Evolutionary conservation across 1,140 invertebrate species (phyloP).

Genomic region (Drosophila sucinea): DNA sequence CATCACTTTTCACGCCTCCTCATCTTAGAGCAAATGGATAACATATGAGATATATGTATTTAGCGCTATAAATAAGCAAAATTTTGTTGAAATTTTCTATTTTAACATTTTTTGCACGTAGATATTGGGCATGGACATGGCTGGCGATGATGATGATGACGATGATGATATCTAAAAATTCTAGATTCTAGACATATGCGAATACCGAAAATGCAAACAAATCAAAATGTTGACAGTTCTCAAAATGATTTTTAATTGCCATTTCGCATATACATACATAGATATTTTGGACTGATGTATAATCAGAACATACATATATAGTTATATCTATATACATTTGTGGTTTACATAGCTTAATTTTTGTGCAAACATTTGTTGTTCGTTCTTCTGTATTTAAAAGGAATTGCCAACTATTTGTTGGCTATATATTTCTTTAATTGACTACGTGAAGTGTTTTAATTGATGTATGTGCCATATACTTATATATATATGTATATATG

Average conservation of each 20-base stretch:
- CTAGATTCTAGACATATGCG: slow-evolving; percentile 58
- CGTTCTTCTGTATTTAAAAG: slow-evolving; percentile 23
- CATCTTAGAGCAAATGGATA: slow-evolving; percentile 39
- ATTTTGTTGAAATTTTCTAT: slow-evolving; percentile 48
- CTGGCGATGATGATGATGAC: not conserved
- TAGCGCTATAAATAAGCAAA: slow-evolving; percentile 54
- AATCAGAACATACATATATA: slow-evolving; percentile 24
- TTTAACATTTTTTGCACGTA: slow-evolving; percentile 73
- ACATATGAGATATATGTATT: slow-evolving; percentile 46
- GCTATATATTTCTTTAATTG: slow-evolving; percentile 47
- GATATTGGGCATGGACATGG: slow-evolving; percentile 30
- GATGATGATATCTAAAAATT: slow-evolving; percentile 39
- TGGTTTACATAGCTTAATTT: slow-evolving; percentile 70
- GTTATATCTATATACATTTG: slow-evolving; percentile 21
- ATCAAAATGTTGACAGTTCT: slow-evolving; percentile 67
- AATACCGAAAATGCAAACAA: slow-evolving; percentile 66
- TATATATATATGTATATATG: not conserved
- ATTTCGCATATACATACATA: slow-evolving; percentile 38
- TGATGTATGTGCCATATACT: slow-evolving; percentile 25
- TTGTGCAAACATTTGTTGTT: slow-evolving; percentile 55
- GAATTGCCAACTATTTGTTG: slow-evolving; percentile 24
- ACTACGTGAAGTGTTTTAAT: slow-evolving; percentile 37
- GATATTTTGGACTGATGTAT: slow-evolving; percentile 18
- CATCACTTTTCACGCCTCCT: slow-evolving; percentile 22
- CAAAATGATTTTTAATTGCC: slow-evolving; percentile 51